A percentile compares a stretch with the other conserved stretches of the same genome.
Conservation (phyloP, 2,888 invertebrate genomes). For the Philopedon plagiatum region DNA sequence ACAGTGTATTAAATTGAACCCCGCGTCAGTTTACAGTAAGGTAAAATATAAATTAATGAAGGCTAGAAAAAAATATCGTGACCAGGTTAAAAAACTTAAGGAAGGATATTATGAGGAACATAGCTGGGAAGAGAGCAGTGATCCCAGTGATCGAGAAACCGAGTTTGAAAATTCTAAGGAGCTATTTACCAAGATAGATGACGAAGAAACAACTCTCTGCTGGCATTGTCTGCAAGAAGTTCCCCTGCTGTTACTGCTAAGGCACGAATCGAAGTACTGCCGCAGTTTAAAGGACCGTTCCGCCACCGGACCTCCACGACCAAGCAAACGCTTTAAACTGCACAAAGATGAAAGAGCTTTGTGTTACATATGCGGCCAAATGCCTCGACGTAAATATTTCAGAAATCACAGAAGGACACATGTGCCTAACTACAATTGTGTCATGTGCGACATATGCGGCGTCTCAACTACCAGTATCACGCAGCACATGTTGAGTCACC, state of each 20-base stretch:
- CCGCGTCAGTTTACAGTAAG: background rate
- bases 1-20: background rate
- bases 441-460: constrained; percentile 35
- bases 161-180: background rate
- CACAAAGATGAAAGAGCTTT: constrained; percentile 29
- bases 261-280: background rate
- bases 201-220: background rate
- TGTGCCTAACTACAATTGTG: background rate
- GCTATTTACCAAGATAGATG: background rate
- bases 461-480: constrained; percentile 59
- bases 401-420: background rate
- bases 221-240: background rate
- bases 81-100: background rate
- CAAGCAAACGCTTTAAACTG: background rate
- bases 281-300: too few species aligned
- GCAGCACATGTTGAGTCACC: constrained; percentile 60
- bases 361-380: background rate
- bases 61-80: background rate
- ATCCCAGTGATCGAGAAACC: background rate
- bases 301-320: too few species aligned
- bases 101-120: background rate
- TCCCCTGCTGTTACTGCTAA: background rate
- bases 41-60: background rate
- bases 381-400: background rate
- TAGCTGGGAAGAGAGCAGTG: background rate